A percentile compares a stretch with the other conserved stretches of the same genome.
Conservation (phyloP, 2,797 vertebrate genomes). For the Sphenopsis melanotis region DNA sequence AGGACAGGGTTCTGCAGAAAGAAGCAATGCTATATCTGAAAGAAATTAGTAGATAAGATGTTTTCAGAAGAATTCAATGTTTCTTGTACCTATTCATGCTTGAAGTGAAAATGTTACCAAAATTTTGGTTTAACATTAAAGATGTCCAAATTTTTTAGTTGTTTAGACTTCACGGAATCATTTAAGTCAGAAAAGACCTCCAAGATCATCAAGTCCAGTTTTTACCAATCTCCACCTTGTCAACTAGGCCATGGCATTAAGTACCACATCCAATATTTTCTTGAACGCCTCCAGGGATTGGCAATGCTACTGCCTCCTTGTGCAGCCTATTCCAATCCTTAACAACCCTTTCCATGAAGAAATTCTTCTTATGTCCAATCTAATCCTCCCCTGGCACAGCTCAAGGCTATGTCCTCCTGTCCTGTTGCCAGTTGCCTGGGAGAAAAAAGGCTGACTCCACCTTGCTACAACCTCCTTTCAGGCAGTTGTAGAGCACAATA, state of each 20-base stretch:
- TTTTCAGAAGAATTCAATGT: neutral
- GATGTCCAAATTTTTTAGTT: neutral
- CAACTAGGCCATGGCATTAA: neutral
- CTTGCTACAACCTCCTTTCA: neutral
- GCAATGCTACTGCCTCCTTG: neutral
- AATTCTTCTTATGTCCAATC: neutral
- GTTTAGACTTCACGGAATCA: neutral
- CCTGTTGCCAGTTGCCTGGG: neutral
- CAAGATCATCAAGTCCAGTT: neutral
- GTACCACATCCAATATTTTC: neutral
- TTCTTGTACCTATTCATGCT: neutral
- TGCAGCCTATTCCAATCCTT: neutral
- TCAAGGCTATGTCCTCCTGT: neutral
- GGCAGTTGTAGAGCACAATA: neutral
- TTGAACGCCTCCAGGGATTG: neutral
- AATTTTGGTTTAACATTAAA: neutral
- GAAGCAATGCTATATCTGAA: accelerated
- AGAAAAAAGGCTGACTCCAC: neutral
- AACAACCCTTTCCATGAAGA: neutral
- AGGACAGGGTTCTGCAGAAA: neutral
- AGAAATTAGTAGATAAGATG: neutral
- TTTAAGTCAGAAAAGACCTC: neutral
- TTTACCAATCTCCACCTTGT: neutral
- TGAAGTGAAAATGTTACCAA: neutral
- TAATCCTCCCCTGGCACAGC: neutral